These are phyloP conservation scores for Pterocles orientalis DNA, from an alignment of 2,113 vertebrate species.

Conservation along the genomic window DNA sequence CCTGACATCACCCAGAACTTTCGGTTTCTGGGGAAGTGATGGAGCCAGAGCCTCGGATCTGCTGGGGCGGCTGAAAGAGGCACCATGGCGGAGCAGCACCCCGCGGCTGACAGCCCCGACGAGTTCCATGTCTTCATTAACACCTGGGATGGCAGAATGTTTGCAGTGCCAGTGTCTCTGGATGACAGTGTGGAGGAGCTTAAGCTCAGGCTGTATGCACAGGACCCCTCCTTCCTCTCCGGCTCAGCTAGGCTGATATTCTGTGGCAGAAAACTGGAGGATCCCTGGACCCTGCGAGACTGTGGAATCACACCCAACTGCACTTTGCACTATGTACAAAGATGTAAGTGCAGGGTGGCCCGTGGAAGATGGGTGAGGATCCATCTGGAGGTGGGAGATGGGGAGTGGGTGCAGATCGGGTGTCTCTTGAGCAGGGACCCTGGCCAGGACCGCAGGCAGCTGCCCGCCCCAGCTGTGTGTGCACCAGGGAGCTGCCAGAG, in stretches of 20 bases:
- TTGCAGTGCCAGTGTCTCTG: fast-evolving
- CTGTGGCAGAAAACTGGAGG: too few species aligned
- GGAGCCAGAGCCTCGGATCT: neutral
- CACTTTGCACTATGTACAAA: too few species aligned
- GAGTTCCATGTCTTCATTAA: fast-evolving
- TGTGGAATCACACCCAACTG: too few species aligned
- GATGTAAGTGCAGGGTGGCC: neutral
- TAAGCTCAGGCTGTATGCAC: neutral
- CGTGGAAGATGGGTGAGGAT: neutral
- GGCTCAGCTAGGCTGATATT: too few species aligned
- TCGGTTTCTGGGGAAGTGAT: neutral
- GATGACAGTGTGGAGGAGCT: neutral
- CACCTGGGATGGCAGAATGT: fast-evolving
- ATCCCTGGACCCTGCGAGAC: too few species aligned
- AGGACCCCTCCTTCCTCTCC: too few species aligned
- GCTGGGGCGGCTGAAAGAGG: too few species aligned
- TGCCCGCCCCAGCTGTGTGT: too few species aligned
- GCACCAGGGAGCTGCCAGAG: neutral
- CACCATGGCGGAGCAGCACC: neutral
- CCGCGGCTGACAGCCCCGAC: fast-evolving
- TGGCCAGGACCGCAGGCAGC: neutral
- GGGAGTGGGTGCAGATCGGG: fast-evolving
- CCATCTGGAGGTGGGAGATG: neutral
- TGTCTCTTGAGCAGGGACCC: neutral
- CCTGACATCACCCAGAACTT: fast-evolving